These are phyloP conservation scores for Macrophya annulata DNA, from an alignment of 2,888 invertebrate species.

Conservation along the genomic window DNA sequence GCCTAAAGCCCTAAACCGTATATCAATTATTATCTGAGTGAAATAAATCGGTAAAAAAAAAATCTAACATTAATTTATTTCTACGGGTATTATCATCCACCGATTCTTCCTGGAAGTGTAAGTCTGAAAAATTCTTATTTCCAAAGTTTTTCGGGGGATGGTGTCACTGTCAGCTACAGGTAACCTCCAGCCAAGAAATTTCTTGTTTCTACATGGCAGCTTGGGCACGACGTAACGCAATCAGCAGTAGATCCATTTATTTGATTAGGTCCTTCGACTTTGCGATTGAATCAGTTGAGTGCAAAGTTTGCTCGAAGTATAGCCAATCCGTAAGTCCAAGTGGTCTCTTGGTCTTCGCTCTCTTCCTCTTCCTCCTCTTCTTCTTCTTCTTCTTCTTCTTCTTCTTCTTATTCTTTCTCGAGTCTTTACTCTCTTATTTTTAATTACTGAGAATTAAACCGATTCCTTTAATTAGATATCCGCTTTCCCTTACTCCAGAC, in stretches of 20 bases:
- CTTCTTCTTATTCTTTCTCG: slow-evolving; percentile 14
- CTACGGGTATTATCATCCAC: background rate
- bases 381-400: background rate
- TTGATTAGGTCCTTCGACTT: slow-evolving; percentile 41
- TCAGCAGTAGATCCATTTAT: slow-evolving; percentile 50
- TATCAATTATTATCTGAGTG: background rate
- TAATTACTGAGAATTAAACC: slow-evolving; percentile 26
- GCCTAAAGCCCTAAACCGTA: background rate
- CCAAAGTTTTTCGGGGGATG: background rate
- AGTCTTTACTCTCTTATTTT: slow-evolving; percentile 23
- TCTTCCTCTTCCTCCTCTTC: background rate
- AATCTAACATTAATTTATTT: background rate
- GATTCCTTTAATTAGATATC: slow-evolving; percentile 28
- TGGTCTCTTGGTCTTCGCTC: slow-evolving; percentile 25
- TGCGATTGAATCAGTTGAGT: slow-evolving; percentile 52
- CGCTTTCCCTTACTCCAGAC: background rate
- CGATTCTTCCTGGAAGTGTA: background rate
- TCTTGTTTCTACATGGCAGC: slow-evolving; percentile 28
- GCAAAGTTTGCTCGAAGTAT: slow-evolving; percentile 44
- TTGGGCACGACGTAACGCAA: slow-evolving; percentile 37
- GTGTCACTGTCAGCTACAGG: slow-evolving; percentile 20
- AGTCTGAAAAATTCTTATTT: background rate
- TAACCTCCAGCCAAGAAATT: slow-evolving; percentile 10
- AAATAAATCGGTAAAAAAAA: background rate
- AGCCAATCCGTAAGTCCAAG: slow-evolving; percentile 9